Base-by-base conservation (phyloP, 2,888 invertebrate genomes). In the Noctua comes region DNA sequence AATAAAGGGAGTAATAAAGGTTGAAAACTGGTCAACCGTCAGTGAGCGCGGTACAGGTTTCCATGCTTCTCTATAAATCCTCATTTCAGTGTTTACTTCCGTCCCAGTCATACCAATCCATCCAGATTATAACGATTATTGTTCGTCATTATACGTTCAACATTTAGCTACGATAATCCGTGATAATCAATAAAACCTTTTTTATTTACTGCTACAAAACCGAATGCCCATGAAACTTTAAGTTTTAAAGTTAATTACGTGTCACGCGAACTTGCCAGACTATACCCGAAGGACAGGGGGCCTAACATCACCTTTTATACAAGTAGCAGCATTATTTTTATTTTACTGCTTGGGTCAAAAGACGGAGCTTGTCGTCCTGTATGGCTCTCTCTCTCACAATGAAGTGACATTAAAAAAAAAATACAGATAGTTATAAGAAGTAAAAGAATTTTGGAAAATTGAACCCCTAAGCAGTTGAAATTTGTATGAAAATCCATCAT, bases 241-340 rank as follows among this genome's bases (percentile, higher is more conserved):
- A 82, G 69, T 86, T 86, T 79, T 79, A 81, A 84, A 81, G 77
- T 79, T 77, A 79, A 86, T 86, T 84, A 82, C 79, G 72, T 84
- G 74, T 74, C 79, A 86, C 84, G 86, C 86, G 40, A 86, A 77
- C 74, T 86, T 84, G 77, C 75, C 77, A 86, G 75, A 84, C 66
- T 73, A 51, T 79, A 51, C 85, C 79, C 71, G 66, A 59, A 69
- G 86, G 83, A 78, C 74, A 43, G n/a, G n/a, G n/a, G 65, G 65
- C 8, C n/a, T 43, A 66, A n/a, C 66, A 43, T 27, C 66, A 66
- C 43, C n/a, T 43, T 66, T 16, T n/a, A 27, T n/a, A 66, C 8
- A 4, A 66, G 11, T 36, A 11, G 36, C 36, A 21, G 21, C 10
- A 21, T 64, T 21, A 21, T 62, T n/a, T 65, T 24, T 16, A 65